These are phyloP conservation scores for Nematostella vectensis DNA, from an alignment of 92 coral and sea anemone genomes.

Conservation along the genomic window DNA sequence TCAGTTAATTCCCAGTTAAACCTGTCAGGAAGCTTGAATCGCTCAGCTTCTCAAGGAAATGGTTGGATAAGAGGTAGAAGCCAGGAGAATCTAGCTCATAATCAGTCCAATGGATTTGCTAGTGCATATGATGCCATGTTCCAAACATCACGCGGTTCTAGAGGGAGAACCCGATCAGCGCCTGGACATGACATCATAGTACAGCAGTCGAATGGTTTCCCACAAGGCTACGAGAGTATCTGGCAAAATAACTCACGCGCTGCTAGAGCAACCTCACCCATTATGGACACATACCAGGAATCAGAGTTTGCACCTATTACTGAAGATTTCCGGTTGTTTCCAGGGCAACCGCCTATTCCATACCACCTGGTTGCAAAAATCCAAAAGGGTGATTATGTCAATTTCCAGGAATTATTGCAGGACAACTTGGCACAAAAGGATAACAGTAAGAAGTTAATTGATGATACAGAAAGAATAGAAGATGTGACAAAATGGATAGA, in stretches of 20 bases:
- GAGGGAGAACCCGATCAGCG: no score
- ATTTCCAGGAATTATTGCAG: slow-evolving; percentile 79
- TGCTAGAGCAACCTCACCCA: background rate
- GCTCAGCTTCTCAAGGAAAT: slow-evolving; percentile 35
- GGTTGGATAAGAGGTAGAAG: background rate
- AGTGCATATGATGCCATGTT: slow-evolving; percentile 18
- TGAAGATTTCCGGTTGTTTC: slow-evolving; percentile 41
- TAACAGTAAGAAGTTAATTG: slow-evolving; percentile 25
- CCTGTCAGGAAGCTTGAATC: slow-evolving; percentile 60
- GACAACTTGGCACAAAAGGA: slow-evolving; percentile 44
- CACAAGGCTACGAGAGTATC: slow-evolving; percentile 16
- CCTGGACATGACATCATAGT: background rate
- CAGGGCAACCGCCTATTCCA: slow-evolving; percentile 65
- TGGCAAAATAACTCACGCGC: slow-evolving; percentile 22
- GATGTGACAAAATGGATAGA: slow-evolving; percentile 92
- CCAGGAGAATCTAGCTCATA: slow-evolving; percentile 5
- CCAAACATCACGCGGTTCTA: slow-evolving; percentile 8
- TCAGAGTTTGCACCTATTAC: slow-evolving; percentile 5
- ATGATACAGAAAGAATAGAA: slow-evolving; percentile 67
- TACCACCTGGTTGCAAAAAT: slow-evolving; percentile 55
- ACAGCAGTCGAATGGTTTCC: slow-evolving; percentile 14
- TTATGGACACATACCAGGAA: background rate
- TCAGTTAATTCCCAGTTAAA: slow-evolving; percentile 42
- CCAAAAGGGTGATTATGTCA: slow-evolving; percentile 68
- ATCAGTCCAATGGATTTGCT: slow-evolving; percentile 15